phyloP scores from a whole-genome alignment of 2,888 invertebrate species.

The Pristionchus mayeri region DNA sequence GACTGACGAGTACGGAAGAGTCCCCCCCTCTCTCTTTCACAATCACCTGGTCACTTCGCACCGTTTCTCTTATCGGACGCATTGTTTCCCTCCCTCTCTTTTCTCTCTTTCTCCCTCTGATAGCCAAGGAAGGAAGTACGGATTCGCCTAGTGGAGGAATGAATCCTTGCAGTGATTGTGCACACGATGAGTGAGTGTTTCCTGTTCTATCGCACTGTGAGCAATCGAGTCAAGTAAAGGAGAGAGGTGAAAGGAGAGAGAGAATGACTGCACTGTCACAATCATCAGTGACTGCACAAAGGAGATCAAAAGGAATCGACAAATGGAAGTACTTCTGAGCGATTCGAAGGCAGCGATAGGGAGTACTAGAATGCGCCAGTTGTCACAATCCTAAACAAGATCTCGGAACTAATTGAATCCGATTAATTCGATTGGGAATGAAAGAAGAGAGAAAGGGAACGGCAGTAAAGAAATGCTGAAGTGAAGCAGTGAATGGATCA shows the following conservation, averaged over 20 bases:
- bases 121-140: neutral
- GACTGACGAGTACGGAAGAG: neutral
- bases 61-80: slow-evolving; percentile 13
- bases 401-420: neutral
- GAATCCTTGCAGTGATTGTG: neutral
- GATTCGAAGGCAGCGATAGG: too few species aligned
- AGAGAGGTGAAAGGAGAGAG: too few species aligned
- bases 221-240: slow-evolving; percentile 25
- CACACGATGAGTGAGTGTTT: slow-evolving; percentile 17
- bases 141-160: neutral
- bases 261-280: too few species aligned
- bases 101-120: neutral
- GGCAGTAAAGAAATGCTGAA: neutral
- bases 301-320: too few species aligned
- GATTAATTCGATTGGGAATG: neutral
- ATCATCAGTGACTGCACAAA: too few species aligned
- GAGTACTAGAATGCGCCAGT: neutral
- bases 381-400: neutral
- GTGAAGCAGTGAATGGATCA: neutral
- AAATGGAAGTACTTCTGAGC: too few species aligned
- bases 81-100: neutral
- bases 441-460: neutral
- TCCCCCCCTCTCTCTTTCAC: slow-evolving; percentile 6
- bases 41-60: slow-evolving; percentile 35
- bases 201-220: slow-evolving; percentile 4